Evolutionary conservation across 2,888 invertebrate species (phyloP).

Genomic region (Lacanobia wlatinum): DNA sequence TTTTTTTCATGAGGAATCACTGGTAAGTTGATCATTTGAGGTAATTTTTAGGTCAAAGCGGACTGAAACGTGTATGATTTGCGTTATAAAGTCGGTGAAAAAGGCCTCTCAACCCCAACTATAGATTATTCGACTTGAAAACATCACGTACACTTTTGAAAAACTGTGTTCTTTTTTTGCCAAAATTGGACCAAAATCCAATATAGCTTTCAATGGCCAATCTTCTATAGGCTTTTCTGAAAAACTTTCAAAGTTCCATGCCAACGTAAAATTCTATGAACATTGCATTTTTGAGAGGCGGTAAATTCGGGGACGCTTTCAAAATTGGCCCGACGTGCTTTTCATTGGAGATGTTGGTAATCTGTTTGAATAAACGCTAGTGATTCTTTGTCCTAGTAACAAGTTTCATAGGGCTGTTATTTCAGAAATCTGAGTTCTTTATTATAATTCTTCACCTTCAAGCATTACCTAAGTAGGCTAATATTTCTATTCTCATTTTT

Average conservation of each 20-base stretch:
- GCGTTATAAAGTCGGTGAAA: constrained; percentile 4
- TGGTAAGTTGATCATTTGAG: neutral
- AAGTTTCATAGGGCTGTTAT: neutral
- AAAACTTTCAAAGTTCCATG: constrained; percentile 32
- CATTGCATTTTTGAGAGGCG: constrained; percentile 15
- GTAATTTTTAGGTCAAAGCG: neutral
- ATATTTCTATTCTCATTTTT: too few species aligned
- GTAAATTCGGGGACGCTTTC: constrained; percentile 1
- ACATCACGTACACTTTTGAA: constrained; percentile 34
- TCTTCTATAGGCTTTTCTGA: constrained; percentile 19
- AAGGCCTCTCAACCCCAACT: neutral
- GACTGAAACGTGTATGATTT: constrained; percentile 2
- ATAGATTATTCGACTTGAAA: neutral
- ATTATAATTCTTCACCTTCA: neutral
- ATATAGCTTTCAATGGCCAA: constrained; percentile 41
- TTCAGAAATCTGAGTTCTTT: neutral
- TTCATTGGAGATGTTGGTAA: neutral
- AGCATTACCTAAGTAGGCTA: neutral
- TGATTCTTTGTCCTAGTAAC: neutral
- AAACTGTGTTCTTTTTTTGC: neutral
- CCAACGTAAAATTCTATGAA: constrained; percentile 10
- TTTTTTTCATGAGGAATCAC: neutral
- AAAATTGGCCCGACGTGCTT: constrained; percentile 16
- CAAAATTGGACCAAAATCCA: constrained; percentile 33
- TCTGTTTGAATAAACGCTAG: neutral